Evolutionary conservation across 2,888 invertebrate genomes (phyloP).

Genomic region (Blastobasis lacticolella): DNA sequence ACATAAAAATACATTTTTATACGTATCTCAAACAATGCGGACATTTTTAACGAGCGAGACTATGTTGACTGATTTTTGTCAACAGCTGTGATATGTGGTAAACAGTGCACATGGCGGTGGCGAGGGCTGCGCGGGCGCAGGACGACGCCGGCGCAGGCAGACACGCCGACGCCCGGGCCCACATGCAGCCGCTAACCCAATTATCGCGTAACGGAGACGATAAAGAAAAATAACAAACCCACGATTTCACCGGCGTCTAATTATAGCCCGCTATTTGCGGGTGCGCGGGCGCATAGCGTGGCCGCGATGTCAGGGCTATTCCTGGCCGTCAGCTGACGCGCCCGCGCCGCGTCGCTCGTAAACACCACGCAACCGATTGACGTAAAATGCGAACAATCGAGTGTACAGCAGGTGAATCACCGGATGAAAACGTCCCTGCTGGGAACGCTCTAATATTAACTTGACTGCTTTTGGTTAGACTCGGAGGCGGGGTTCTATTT

Average conservation of each 20-base stretch:
- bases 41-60: no score
- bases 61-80: no score
- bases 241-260: slow-evolving; percentile 72
- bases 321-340: slow-evolving; percentile 71
- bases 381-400: slow-evolving; percentile 72
- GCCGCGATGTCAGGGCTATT: slow-evolving; percentile 73
- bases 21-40: no score
- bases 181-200: slow-evolving; percentile 72
- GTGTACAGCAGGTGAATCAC: slow-evolving; percentile 72
- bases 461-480: slow-evolving; percentile 71
- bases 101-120: background rate
- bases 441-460: slow-evolving; percentile 65
- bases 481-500: slow-evolving; percentile 71
- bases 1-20: no score
- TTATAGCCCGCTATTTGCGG: slow-evolving; percentile 71
- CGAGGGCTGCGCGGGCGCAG: background rate
- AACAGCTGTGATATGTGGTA: no score
- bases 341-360: slow-evolving; percentile 53
- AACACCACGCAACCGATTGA: slow-evolving; percentile 71
- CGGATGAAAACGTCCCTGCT: slow-evolving; percentile 65
- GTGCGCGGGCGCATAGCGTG: slow-evolving; percentile 72
- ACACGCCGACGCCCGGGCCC: slow-evolving; percentile 72
- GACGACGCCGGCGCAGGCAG: slow-evolving; percentile 39
- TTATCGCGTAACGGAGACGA: slow-evolving; percentile 73
- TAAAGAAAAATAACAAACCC: slow-evolving; percentile 75